Evolutionary conservation across 2,888 invertebrate genomes (phyloP).

Genomic region (Leptinotarsa peninsularis): DNA sequence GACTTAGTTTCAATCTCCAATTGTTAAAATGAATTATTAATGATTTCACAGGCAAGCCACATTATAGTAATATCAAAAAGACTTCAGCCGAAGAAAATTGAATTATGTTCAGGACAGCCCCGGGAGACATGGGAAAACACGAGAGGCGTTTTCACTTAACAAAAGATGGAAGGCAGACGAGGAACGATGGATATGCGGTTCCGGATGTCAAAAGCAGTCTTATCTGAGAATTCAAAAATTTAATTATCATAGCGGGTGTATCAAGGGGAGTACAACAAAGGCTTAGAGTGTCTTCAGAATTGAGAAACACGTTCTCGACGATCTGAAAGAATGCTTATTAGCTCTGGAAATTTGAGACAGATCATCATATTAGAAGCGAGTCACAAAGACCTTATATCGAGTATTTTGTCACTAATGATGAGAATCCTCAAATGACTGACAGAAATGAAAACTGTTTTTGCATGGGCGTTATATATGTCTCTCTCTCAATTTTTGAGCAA

Average conservation of each 20-base stretch:
- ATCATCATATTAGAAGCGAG: no score
- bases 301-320: no score
- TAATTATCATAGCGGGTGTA: neutral
- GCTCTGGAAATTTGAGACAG: no score
- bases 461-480: no score
- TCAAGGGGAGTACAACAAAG: neutral
- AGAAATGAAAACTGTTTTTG: no score
- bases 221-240: conserved; percentile 4
- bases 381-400: no score
- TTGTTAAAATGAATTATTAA: neutral
- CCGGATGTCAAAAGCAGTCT: conserved; percentile 13
- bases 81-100: conserved; percentile 16
- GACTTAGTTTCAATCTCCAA: no score
- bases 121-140: conserved; percentile 6
- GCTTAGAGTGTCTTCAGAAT: no score
- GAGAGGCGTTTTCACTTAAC: neutral
- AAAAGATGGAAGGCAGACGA: conserved; percentile 8
- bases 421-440: no score
- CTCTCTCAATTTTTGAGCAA: no score
- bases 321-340: no score
- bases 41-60: conserved; percentile 1
- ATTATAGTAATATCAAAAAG: neutral
- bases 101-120: conserved; percentile 18
- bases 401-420: no score
- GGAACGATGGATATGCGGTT: neutral